phyloP scores from a whole-genome alignment of 1,140 invertebrate species.

The Tenebrio molitor region DNA sequence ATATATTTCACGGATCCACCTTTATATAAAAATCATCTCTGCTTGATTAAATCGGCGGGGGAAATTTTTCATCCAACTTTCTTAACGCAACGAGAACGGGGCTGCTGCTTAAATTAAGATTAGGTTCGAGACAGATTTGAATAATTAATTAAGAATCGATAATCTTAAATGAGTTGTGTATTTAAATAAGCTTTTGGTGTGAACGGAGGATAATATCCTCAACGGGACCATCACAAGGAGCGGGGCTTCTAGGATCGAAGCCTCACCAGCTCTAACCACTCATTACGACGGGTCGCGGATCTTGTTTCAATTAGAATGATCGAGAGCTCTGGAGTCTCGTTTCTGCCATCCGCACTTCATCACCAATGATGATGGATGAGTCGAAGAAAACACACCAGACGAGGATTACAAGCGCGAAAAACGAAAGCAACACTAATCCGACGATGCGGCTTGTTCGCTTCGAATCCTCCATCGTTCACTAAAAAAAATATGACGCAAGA shows the following conservation, averaged over 20 bases:
- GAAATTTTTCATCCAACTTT: constrained; percentile 32
- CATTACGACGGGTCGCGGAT: constrained; percentile 59
- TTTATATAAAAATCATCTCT: constrained; percentile 55
- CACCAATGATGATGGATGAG: constrained; percentile 60
- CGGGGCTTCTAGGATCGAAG: constrained; percentile 47
- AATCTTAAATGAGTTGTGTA: constrained; percentile 52
- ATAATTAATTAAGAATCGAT: constrained; percentile 59
- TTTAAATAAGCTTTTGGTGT: constrained; percentile 52
- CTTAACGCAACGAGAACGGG: constrained; percentile 25
- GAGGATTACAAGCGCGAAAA: constrained; percentile 46
- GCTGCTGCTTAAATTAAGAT: constrained; percentile 45
- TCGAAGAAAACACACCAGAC: constrained; percentile 10
- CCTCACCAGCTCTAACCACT: constrained; percentile 52
- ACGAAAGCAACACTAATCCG: constrained; percentile 52
- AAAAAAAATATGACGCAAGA: too few relatives aligned
- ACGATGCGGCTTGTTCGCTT: too few relatives aligned
- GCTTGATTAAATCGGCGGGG: constrained; percentile 28
- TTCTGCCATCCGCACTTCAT: constrained; percentile 58
- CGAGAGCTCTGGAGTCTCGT: constrained; percentile 60
- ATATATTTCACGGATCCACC: constrained; percentile 40
- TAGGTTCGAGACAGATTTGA: constrained; percentile 45
- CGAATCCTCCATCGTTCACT: too few relatives aligned
- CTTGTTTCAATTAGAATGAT: constrained; percentile 63
- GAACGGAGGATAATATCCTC: constrained; percentile 58
- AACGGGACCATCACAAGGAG: constrained; percentile 56